Base-by-base conservation (phyloP, 2,797 vertebrate species). In the Fratercula arctica region DNA sequence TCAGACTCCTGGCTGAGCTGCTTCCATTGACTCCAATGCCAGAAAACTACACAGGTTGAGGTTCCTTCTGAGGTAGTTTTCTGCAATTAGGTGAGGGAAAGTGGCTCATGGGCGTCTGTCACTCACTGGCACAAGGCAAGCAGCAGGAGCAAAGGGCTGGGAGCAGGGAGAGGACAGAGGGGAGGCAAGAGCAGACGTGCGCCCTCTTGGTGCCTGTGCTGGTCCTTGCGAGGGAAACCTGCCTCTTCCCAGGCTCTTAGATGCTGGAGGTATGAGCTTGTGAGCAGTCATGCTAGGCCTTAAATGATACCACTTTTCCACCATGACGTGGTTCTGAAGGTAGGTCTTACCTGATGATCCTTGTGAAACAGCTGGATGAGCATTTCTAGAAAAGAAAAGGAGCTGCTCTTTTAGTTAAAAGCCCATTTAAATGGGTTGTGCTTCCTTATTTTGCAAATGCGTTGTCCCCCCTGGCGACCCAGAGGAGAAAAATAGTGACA, bases 381-480 rank as follows among this genome's bases (percentile, higher is more conserved):
- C 18, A 66, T 25, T 73, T 85, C 68, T 29, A 57, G 51, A 37
- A 63, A 35, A 76, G 26, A 81, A 69, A 93, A 79, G 25, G n/a
- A 31, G 5, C 10, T 54, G 29, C 13, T 66, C 17, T 87, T 78
- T 59, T 53, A 13, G 28, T 25, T 75, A 57, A 87, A 73, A 75
- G 5, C 3, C 26, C 13, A 37, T 95, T 93, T 41, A 70, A 54
- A 84, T 54, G 33, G 6, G 15, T 66, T 70, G n/a, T 75, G 33
- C 31, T 21, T 51, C 57, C 35, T 81, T 81, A 24, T 46, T 73
- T 75, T 78, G 53, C 26, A 68, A 75, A 66, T 21, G 11, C 1
- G 0, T 53, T 9, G 7, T 80, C n/a, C 29, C 8, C 28, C 0
- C 0, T 21, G 9, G 13, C 6, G 2, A 35, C 26, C 53, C 21